Base-by-base conservation (phyloP, 2,797 vertebrate genomes). In the Chlorospingus flavigularis region DNA sequence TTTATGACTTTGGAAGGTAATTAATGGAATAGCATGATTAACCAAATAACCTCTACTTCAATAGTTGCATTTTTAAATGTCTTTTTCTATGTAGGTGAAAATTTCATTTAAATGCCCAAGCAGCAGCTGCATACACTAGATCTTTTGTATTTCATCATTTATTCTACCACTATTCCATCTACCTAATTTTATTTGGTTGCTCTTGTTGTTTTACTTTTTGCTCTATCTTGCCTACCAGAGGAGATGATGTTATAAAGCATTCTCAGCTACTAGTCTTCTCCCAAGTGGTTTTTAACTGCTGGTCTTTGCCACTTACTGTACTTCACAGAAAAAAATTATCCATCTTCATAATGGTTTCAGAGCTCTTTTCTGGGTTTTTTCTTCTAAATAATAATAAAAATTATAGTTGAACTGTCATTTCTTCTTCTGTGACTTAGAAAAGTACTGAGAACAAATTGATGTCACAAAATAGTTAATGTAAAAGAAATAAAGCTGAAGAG, bases 121-220 rank as follows among this genome's bases (percentile, higher is more conserved):
- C 18, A 83, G 55, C 39, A 53, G 17, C 31, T 87, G 14, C 18
- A 85, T 3, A 12, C 11, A 2, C 58, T 90, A 67, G 37, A 28
- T 66, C n/a, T 48, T 0, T 0, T 55, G 4, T 60, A 48, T 90
- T 66, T 92, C 6, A 2, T 83, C 6, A 40, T 54, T 88, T 92
- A 50, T 71, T 45, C 31, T 73, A 42, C 20, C 2, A 11, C 24
- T 74, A 0, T 68, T 37, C 10, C 11, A 54, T 58, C 35, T 60
- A 54, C 37, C 12, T 68, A 50, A 42, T 40, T 76, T 73, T 77
- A 48, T 77, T 88, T 78, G 17, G 17, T 53, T 68, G 42, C 25
- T 24, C 23, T 42, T 45, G 19, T 1, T 5, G 18, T 6, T 21
- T 53, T 37, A 28, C 2, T 23, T 2, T 8, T 13, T 14, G 0